Evolutionary conservation across 2,797 vertebrate species (phyloP).

Genomic region (Acomys russatus): DNA sequence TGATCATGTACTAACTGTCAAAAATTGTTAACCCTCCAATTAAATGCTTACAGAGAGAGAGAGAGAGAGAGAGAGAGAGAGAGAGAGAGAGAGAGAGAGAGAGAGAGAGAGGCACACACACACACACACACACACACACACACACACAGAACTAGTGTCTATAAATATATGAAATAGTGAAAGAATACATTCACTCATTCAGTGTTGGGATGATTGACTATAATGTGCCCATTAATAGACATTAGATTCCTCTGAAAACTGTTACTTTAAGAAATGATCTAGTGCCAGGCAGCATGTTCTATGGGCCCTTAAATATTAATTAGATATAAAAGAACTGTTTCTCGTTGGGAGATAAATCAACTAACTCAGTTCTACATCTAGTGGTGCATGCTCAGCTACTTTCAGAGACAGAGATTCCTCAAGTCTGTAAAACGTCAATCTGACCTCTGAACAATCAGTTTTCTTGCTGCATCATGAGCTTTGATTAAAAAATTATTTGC

Average conservation of each 20-base stretch:
- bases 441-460: slow-evolving; percentile 72
- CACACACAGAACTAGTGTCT: not conserved
- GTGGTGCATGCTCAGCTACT: slow-evolving; percentile 34
- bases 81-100: too few relatives aligned
- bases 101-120: too few relatives aligned
- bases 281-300: not conserved
- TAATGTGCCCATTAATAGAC: not conserved
- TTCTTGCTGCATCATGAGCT: slow-evolving; percentile 59
- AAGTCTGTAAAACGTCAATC: slow-evolving; percentile 74
- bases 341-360: slow-evolving; percentile 54
- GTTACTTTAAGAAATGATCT: slow-evolving; percentile 57
- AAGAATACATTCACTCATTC: not conserved
- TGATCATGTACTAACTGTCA: not conserved
- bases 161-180: not conserved
- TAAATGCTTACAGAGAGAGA: not conserved
- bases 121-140: too few relatives aligned
- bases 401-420: slow-evolving; percentile 59
- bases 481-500: slow-evolving; percentile 77
- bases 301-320: slow-evolving; percentile 50
- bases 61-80: too few relatives aligned
- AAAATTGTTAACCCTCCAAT: not conserved
- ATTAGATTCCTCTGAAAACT: slow-evolving; percentile 47
- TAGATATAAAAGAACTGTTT: slow-evolving; percentile 16
- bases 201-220: not conserved
- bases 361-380: slow-evolving; percentile 27